These are phyloP conservation scores for Melitaea cinxia DNA, from an alignment of 1,140 invertebrate species.

Conservation along the genomic window DNA sequence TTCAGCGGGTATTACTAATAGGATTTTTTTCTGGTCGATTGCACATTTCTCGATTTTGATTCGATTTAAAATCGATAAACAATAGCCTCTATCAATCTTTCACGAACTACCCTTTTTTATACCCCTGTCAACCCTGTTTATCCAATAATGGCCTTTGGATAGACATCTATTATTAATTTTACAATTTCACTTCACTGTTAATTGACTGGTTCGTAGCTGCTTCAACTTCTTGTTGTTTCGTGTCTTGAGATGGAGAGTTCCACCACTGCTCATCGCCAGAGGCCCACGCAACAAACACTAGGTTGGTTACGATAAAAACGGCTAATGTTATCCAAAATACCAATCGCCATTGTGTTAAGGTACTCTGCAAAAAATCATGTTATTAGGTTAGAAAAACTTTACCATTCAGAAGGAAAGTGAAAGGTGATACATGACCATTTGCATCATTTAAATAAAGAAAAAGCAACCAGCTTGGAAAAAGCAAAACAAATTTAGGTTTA, in stretches of 20 bases:
- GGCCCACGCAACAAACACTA: conserved; percentile 88
- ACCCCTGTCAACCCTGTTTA: conserved; percentile 14
- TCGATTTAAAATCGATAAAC: conserved; percentile 23
- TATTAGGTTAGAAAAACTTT: background rate
- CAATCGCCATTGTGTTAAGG: conserved; percentile 88
- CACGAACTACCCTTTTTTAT: conserved; percentile 10
- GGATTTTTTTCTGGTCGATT: background rate
- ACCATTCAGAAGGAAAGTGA: background rate
- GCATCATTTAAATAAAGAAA: background rate
- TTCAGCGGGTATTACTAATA: background rate
- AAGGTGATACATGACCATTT: background rate
- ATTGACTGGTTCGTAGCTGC: conserved; percentile 44
- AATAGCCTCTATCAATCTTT: conserved; percentile 26
- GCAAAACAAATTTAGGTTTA: background rate
- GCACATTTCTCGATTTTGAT: background rate
- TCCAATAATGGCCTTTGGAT: conserved; percentile 12
- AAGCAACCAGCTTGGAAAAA: background rate
- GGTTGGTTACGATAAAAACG: conserved; percentile 87
- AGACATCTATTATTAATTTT: conserved; percentile 6
- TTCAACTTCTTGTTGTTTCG: conserved; percentile 59
- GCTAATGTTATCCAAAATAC: conserved; percentile 92
- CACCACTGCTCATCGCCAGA: conserved; percentile 88
- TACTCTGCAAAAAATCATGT: conserved; percentile 83
- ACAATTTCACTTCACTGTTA: conserved; percentile 65
- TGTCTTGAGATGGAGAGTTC: conserved; percentile 81